Base-by-base conservation (phyloP, 1,140 invertebrate genomes). In the Zaprionus africanus region DNA sequence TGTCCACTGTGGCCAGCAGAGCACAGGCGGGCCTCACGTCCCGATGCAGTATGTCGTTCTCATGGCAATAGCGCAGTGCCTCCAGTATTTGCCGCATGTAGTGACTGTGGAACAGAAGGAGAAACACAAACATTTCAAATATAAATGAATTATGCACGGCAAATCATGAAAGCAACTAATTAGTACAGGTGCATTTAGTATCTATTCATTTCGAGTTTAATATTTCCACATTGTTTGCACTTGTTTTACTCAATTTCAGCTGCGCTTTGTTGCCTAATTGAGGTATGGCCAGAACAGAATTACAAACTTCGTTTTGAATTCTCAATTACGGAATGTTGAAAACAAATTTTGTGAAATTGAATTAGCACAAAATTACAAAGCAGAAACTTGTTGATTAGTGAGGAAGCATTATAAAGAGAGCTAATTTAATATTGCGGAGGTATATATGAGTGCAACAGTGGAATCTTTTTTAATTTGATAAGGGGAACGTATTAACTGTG, bases 31-130 rank as follows among this genome's bases (percentile, higher is more conserved):
- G 98, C 91, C 98, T 97, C 77, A 99, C 96, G 93, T 99, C 98
- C 76, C 98, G 95, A 93, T 99, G 98, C 91, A 99, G 97, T 88
- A 99, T 99, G 92, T 99, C 97, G 93, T 99, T 99, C 90, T 98
- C 97, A 94, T 99, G 98, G 93, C 99, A 99, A 94, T 99, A 99
- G 76, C 97, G 95, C 61, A 99, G 93, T 1, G 98, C 98, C 93
- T 99, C 98, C 74, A 99, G 93, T 73, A 99, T 98, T 94, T 99
- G 98, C 67, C 98, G 95, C 97, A 99, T 98, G 94, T 99, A 99
- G 94, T 99, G 98, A 93, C 98, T 99, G 46, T 9, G 24, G 94
- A 94, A 31, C 17, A 38, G 19, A 9, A 31, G 7, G 28, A 31
- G 28, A 31, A 31, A 9, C 28, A 38, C 11, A 24, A 49, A 38